Percentiles rank a stretch among this genome's conserved stretches.
These are phyloP conservation scores for Trachelus stipa DNA, from an alignment of 2,888 invertebrate species.

Conservation along the genomic window DNA sequence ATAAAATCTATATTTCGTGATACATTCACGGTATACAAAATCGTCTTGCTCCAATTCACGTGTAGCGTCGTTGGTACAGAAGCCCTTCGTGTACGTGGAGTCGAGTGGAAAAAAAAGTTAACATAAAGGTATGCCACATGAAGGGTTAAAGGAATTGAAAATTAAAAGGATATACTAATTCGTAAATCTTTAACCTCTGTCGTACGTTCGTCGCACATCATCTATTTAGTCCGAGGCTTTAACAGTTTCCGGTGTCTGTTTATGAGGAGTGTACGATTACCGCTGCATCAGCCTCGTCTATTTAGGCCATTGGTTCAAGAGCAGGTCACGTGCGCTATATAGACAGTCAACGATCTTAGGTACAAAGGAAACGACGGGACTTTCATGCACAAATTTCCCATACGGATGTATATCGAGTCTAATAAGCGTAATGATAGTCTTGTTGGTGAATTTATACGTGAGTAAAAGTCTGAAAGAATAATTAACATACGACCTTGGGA, in stretches of 20 bases:
- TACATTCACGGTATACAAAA: background rate
- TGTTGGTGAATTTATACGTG: background rate
- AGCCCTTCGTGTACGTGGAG: background rate
- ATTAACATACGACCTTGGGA: background rate
- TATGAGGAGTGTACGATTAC: slow-evolving; percentile 24
- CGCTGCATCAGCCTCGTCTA: slow-evolving; percentile 21
- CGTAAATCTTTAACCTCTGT: background rate
- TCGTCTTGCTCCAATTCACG: background rate
- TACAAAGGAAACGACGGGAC: background rate
- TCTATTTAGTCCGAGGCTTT: background rate
- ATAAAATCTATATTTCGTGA: background rate
- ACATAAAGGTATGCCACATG: background rate
- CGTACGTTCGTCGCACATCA: background rate
- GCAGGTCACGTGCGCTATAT: background rate
- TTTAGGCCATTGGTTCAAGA: slow-evolving; percentile 30
- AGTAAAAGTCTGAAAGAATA: background rate
- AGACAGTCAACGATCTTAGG: background rate
- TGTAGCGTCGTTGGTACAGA: background rate
- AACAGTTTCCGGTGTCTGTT: slow-evolving; percentile 6
- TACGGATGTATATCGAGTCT: background rate
- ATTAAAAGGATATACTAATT: background rate
- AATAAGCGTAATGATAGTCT: background rate
- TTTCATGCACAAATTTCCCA: background rate
- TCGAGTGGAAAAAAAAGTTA: background rate
- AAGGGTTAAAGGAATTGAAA: background rate